These are phyloP conservation scores for Hyperopisus bebe DNA, from an alignment of 2,113 vertebrate genomes.

Conservation along the genomic window DNA sequence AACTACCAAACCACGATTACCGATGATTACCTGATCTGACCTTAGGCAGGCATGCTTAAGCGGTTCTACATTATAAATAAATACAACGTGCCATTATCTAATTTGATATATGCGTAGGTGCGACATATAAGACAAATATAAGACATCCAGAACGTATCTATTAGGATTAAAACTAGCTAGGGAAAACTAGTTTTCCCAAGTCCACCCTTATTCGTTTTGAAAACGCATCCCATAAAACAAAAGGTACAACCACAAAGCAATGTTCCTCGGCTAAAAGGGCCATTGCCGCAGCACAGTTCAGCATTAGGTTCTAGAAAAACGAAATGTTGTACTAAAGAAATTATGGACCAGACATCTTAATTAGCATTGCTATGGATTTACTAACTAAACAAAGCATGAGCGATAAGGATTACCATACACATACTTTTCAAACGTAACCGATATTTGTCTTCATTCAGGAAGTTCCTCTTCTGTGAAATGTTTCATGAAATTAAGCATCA, in stretches of 20 bases:
- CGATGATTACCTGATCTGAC: background rate
- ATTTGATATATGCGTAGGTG: background rate
- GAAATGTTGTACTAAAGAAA: background rate
- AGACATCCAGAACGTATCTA: background rate
- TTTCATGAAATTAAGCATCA: background rate
- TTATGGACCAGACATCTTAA: background rate
- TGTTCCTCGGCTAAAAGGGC: background rate
- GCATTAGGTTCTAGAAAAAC: background rate
- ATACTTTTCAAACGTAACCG: background rate
- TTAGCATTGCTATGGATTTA: background rate
- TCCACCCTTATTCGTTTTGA: background rate
- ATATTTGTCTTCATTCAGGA: constrained; percentile 20
- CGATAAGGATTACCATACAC: background rate
- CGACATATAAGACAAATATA: background rate
- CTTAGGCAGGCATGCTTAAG: background rate
- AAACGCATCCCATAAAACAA: background rate
- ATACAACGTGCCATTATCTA: background rate
- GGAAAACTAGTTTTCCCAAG: background rate
- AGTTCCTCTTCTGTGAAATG: constrained; percentile 22
- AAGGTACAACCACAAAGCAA: background rate
- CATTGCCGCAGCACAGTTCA: background rate
- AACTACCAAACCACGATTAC: background rate
- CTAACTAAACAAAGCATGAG: background rate
- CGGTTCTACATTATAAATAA: background rate
- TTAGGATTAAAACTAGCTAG: background rate